Percentiles rank a stretch among this genome's conserved stretches.
Evolutionary conservation across 2,113 vertebrate species (phyloP).

Genomic region (Rhineura floridana): DNA sequence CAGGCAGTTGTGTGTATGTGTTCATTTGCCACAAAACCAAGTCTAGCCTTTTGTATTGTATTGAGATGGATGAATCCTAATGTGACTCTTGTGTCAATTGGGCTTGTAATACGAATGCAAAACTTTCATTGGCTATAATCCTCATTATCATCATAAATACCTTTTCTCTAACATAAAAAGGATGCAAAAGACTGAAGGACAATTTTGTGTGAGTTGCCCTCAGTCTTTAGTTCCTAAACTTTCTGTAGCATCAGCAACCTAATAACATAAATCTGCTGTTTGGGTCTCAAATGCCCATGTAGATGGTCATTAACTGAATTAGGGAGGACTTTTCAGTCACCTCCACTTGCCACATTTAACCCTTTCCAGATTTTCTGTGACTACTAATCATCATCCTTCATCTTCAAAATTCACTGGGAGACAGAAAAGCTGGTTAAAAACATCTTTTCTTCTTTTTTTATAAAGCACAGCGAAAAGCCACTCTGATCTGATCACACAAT

Average conservation of each 20-base stretch:
- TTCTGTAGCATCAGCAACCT: background rate
- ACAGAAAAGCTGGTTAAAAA: background rate
- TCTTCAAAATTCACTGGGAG: background rate
- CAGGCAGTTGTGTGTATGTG: background rate
- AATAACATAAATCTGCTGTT: background rate
- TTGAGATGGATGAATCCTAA: background rate
- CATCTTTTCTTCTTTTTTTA: background rate
- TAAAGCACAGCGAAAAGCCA: background rate
- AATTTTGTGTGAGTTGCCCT: background rate
- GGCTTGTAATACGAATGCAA: background rate
- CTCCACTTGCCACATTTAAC: background rate
- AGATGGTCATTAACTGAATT: background rate
- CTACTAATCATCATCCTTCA: conserved; percentile 5
- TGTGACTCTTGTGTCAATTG: background rate
- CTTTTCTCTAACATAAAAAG: background rate
- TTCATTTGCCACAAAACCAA: background rate
- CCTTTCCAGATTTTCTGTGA: background rate
- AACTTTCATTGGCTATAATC: too few species aligned
- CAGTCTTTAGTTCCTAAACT: background rate
- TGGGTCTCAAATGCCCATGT: background rate
- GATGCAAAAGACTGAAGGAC: background rate
- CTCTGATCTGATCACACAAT: conserved; percentile 5
- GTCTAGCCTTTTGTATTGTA: background rate
- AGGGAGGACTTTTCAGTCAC: background rate
- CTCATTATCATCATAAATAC: background rate